phyloP scores from a whole-genome alignment of 2,888 invertebrate species.

The Formica aserva region DNA sequence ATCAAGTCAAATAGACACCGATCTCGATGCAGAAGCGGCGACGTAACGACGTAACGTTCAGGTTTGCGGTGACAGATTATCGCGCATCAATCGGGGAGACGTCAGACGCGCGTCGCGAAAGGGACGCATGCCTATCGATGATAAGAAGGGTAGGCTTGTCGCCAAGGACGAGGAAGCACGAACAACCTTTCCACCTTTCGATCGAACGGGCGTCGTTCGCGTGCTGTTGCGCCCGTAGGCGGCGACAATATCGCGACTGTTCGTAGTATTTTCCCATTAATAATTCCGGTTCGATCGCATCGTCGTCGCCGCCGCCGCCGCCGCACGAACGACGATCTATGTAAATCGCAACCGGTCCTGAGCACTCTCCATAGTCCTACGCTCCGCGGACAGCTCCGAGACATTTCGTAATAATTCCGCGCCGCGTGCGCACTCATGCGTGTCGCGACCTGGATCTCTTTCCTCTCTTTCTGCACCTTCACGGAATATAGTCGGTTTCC shows the following conservation, averaged over 20 bases:
- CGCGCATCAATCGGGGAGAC: constrained; percentile 27
- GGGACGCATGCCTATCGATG: constrained; percentile 34
- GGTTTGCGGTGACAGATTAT: constrained; percentile 34
- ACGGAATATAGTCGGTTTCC: constrained; percentile 54
- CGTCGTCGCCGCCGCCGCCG: constrained; percentile 51
- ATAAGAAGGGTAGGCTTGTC: constrained; percentile 63
- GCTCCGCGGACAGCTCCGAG: constrained; percentile 72
- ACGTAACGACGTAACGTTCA: background rate
- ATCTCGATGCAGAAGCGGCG: constrained; percentile 1
- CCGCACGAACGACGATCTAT: constrained; percentile 60
- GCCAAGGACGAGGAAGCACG: constrained; percentile 68
- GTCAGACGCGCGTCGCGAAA: constrained; percentile 22
- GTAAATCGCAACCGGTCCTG: constrained; percentile 70
- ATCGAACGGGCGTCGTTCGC: constrained; percentile 55
- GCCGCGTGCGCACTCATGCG: constrained; percentile 83
- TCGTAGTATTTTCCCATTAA: constrained; percentile 74
- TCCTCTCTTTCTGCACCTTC: constrained; percentile 74
- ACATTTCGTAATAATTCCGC: constrained; percentile 83
- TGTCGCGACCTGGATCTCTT: constrained; percentile 84
- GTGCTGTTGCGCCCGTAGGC: constrained; percentile 62
- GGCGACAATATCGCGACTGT: constrained; percentile 70
- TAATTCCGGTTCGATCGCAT: constrained; percentile 75
- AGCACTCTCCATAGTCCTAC: constrained; percentile 63
- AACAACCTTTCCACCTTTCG: constrained; percentile 59
- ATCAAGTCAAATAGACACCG: constrained; percentile 6